phyloP scores from a whole-genome alignment of 2,113 vertebrate species.

The Stigmatopora argus region DNA sequence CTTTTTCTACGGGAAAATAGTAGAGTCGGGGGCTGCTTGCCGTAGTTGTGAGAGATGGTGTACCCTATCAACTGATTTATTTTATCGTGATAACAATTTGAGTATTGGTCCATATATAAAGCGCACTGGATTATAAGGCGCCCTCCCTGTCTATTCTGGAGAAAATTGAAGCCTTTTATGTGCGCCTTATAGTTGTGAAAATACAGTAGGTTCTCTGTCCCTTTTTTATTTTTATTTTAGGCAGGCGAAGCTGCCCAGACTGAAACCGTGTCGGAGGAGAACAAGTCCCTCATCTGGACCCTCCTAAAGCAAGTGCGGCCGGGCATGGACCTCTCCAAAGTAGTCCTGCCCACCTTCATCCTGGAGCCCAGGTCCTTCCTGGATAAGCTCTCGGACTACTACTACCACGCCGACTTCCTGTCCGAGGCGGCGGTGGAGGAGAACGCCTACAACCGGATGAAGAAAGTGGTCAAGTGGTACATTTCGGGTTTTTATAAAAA shows the following conservation, averaged over 20 bases:
- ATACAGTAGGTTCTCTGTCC: not conserved
- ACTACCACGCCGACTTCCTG: constrained; percentile 95
- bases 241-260: constrained; percentile 95
- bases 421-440: constrained; percentile 94
- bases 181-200: too few relatives aligned
- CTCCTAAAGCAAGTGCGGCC: constrained; percentile 96
- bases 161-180: too few relatives aligned
- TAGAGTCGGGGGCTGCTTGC: too few relatives aligned
- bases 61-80: too few relatives aligned
- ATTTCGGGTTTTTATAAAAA: constrained; percentile 99
- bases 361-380: constrained; percentile 94
- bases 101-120: too few relatives aligned
- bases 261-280: constrained; percentile 96
- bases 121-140: too few relatives aligned
- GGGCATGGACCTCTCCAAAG: constrained; percentile 97
- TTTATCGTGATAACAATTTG: too few relatives aligned
- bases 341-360: constrained; percentile 96
- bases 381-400: constrained; percentile 98
- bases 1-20: too few relatives aligned
- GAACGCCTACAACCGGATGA: constrained; percentile 93
- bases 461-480: constrained; percentile 98
- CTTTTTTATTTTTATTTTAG: constrained; percentile 53
- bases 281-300: constrained; percentile 97
- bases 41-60: too few relatives aligned
- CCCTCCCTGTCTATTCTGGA: too few relatives aligned